Evolutionary conservation across 1,140 invertebrate genomes (phyloP), one percentile per base, ranked within the genome.

Genomic region (Coenobita brevimanus): DNA sequence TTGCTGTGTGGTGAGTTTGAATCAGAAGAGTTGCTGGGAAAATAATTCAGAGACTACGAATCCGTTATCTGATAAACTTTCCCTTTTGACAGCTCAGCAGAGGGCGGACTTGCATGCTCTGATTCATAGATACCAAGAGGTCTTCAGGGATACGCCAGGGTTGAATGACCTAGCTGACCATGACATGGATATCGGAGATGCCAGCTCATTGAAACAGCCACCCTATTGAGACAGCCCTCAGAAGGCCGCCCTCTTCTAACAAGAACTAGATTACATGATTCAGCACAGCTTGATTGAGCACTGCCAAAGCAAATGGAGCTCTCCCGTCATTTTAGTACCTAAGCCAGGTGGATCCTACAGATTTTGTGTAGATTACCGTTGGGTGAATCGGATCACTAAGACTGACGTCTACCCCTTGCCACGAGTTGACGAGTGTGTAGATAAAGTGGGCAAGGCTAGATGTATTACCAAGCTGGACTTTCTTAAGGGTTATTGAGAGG

Each of bases 111-210:
- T n/a, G n/a, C n/a, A n/a, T n/a, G n/a, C n/a, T n/a, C n/a, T n/a
- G n/a, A n/a, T n/a, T n/a, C n/a, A n/a, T n/a, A n/a, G n/a, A n/a
- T n/a, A n/a, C n/a, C n/a, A n/a, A n/a, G n/a, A n/a, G n/a, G n/a
- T n/a, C n/a, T n/a, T n/a, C n/a, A n/a, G n/a, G n/a, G n/a, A 57
- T 57, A n/a, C n/a, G 54, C 54, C 54, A 57, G 54, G 54, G 10
- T 57, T 57, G n/a, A 57, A 10, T 69, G 10, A 10, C 27, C 10
- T 69, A 30, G 27, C 27, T 69, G 67, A 69, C 10, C 67, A 69
- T 69, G 67, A 69, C 27, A 69, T 69, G 13, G 71, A 75, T 33
- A 13, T 75, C 30, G 27, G 27, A 36, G 71, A 75, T 75, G 6
- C 71, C 15, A 4, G 8, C 6, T 38, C 30, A 15, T 36, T 75